Conservation (phyloP, 2,888 invertebrate genomes). For the Pammene aurita region DNA sequence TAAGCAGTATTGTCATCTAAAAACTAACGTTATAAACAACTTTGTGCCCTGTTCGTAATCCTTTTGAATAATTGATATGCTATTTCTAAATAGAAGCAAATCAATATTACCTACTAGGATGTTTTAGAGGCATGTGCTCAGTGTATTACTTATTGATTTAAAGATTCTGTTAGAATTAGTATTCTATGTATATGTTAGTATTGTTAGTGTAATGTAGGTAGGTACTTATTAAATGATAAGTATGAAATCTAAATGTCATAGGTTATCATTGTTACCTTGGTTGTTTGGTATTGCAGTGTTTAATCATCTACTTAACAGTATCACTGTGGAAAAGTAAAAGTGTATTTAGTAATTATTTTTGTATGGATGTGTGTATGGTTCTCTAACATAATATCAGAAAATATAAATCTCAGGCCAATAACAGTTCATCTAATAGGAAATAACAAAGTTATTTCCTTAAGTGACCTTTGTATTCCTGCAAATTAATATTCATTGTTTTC, state of each 20-base stretch:
- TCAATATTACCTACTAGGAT: not conserved
- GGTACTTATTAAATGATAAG: slow-evolving; percentile 12
- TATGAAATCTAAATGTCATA: not conserved
- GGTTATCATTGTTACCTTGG: slow-evolving; percentile 1
- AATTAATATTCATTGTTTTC: not conserved
- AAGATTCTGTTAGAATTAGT: too few relatives aligned
- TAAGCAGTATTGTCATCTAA: slow-evolving; percentile 52
- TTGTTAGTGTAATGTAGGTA: not conserved
- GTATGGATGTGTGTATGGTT: too few relatives aligned
- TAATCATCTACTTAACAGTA: not conserved
- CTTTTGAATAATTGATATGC: too few relatives aligned
- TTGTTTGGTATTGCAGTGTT: not conserved
- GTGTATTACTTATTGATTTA: not conserved
- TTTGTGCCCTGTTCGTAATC: not conserved
- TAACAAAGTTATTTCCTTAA: slow-evolving; percentile 8
- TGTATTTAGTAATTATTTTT: not conserved
- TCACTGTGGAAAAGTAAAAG: not conserved
- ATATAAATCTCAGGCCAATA: not conserved
- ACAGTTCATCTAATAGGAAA: not conserved
- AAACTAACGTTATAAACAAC: not conserved
- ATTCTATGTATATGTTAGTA: not conserved
- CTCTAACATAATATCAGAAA: too few relatives aligned
- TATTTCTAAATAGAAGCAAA: not conserved
- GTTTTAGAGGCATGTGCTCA: not conserved
- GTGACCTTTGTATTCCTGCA: not conserved